These are phyloP conservation scores for Chydorus sphaericus DNA, from an alignment of 2,888 invertebrate genomes.

Conservation along the genomic window DNA sequence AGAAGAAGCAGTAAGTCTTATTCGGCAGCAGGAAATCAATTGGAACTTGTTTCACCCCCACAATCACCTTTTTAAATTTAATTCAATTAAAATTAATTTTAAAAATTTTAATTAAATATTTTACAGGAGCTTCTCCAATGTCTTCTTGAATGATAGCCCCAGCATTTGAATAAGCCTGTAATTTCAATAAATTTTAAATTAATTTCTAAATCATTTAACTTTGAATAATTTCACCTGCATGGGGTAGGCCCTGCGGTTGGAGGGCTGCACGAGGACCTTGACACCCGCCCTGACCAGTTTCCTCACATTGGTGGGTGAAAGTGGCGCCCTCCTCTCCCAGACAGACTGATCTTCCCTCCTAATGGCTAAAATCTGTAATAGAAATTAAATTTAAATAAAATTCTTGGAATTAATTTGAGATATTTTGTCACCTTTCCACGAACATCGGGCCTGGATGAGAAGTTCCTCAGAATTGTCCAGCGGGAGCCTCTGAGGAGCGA, in stretches of 20 bases:
- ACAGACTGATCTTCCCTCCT: slow-evolving; percentile 85
- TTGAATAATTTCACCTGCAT: slow-evolving; percentile 54
- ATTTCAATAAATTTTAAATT: slow-evolving; percentile 19
- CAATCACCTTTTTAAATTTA: too few relatives aligned
- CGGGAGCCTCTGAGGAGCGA: background rate
- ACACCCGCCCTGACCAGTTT: slow-evolving; percentile 73
- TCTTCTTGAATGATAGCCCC: slow-evolving; percentile 93
- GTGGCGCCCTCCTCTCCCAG: slow-evolving; percentile 89
- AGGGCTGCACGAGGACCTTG: slow-evolving; percentile 94
- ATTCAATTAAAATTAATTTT: too few relatives aligned
- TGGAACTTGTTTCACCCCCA: slow-evolving; percentile 93
- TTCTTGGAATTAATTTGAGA: background rate
- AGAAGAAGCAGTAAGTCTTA: slow-evolving; percentile 97
- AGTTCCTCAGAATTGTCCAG: too few relatives aligned
- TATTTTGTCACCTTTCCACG: slow-evolving; percentile 1
- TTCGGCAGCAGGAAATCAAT: slow-evolving; percentile 82
- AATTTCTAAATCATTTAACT: background rate
- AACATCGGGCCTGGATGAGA: background rate
- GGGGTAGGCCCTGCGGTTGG: slow-evolving; percentile 92
- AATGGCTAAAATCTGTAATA: slow-evolving; percentile 56
- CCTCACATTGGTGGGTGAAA: slow-evolving; percentile 81
- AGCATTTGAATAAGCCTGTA: slow-evolving; percentile 71
- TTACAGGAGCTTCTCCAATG: slow-evolving; percentile 83
- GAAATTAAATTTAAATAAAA: background rate
- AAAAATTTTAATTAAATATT: too few relatives aligned